These are phyloP conservation scores for Dorcus hopei DNA, from an alignment of 2,888 invertebrate genomes.

Conservation along the genomic window DNA sequence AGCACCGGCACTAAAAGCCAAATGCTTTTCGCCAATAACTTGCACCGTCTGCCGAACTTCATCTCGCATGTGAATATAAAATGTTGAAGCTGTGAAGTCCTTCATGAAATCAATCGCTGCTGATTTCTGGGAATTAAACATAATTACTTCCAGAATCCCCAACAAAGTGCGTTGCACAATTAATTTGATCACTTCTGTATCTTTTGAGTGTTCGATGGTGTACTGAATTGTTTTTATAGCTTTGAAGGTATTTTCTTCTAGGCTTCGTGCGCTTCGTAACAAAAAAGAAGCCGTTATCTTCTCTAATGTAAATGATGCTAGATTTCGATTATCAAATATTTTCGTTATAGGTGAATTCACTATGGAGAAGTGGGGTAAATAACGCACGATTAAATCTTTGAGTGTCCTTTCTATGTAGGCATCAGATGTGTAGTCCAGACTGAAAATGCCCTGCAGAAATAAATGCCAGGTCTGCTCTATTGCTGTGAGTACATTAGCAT, in stretches of 20 bases:
- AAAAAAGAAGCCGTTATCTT: conserved; percentile 39
- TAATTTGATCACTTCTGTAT: conserved; percentile 25
- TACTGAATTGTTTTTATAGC: conserved; percentile 38
- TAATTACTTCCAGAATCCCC: conserved; percentile 40
- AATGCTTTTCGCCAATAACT: conserved; percentile 45
- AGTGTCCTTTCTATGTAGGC: conserved; percentile 51
- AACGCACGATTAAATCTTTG: conserved; percentile 50
- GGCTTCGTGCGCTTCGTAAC: conserved; percentile 36
- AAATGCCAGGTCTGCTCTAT: conserved; percentile 55
- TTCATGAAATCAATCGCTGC: conserved; percentile 36
- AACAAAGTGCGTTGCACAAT: conserved; percentile 33
- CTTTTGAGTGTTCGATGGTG: conserved; percentile 33
- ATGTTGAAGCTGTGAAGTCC: conserved; percentile 29
- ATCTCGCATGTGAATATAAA: conserved; percentile 33
- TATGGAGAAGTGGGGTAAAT: conserved; percentile 39
- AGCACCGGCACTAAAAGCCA: conserved; percentile 48
- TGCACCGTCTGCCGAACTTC: conserved; percentile 37
- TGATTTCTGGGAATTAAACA: conserved; percentile 40
- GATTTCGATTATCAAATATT: conserved; percentile 30
- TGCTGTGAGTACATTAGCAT: conserved; percentile 47
- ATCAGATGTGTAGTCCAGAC: conserved; percentile 50
- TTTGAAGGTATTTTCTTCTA: conserved; percentile 39
- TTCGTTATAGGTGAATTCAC: conserved; percentile 38
- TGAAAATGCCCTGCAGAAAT: conserved; percentile 53
- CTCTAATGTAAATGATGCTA: conserved; percentile 36